These are phyloP conservation scores for Phylloscopus whistleri DNA, from an alignment of 2,113 vertebrate genomes.

Conservation along the genomic window DNA sequence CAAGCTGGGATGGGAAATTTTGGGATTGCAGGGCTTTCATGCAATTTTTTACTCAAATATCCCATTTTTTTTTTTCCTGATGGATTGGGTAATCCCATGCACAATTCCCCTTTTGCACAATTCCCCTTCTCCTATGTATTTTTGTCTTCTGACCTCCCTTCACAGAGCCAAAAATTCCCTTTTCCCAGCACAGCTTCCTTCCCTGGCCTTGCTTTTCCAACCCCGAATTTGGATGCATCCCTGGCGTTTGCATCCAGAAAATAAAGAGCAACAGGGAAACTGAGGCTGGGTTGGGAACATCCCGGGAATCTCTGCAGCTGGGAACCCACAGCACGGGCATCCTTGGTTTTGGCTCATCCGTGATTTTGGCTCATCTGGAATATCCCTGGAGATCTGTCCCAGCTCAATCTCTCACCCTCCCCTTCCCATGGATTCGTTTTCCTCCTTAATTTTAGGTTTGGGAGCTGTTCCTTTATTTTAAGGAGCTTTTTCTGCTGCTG, in stretches of 20 bases:
- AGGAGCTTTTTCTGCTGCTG: not conserved
- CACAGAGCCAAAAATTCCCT: not conserved
- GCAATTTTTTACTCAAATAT: not conserved
- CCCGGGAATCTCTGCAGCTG: rapidly evolving
- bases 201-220: not conserved
- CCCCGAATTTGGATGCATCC: rapidly evolving
- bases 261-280: not conserved
- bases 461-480: not conserved
- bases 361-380: rapidly evolving
- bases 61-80: not conserved
- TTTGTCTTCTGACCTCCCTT: not conserved
- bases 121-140: not conserved
- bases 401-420: not conserved
- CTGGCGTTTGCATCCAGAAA: not conserved
- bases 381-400: not conserved
- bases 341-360: not conserved
- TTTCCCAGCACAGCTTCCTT: not conserved
- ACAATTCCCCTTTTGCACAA: no score
- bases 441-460: not conserved
- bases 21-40: rapidly evolving
- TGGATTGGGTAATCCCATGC: not conserved
- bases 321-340: rapidly evolving
- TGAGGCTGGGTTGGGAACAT: not conserved
- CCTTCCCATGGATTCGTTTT: not conserved
- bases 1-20: not conserved